phyloP scores from a whole-genome alignment of 2,797 vertebrate genomes.

The Poeciliopsis turneri region DNA sequence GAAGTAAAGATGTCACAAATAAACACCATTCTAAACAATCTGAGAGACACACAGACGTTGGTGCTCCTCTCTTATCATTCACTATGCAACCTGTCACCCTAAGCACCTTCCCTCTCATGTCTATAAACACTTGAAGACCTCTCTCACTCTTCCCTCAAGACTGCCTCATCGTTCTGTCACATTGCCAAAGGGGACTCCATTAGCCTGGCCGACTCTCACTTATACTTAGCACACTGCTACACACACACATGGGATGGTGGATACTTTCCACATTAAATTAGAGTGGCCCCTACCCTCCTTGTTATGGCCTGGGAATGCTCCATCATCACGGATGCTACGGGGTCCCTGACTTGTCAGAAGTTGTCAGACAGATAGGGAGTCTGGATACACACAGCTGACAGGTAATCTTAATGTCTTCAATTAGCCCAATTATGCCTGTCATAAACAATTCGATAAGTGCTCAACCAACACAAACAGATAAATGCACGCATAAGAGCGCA shows the following conservation, averaged over 20 bases:
- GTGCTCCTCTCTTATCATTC: conserved; percentile 79
- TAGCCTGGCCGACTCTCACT: conserved; percentile 80
- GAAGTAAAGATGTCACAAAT: conserved; percentile 20
- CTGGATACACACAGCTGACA: conserved; percentile 98
- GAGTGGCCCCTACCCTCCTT: conserved; percentile 94
- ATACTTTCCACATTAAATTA: conserved; percentile 97
- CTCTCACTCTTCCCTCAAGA: conserved; percentile 88
- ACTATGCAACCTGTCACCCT: conserved; percentile 85
- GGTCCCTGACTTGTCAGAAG: conserved; percentile 98
- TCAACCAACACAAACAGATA: conserved; percentile 98
- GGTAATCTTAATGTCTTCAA: conserved; percentile 99
- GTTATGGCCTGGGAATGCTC: conserved; percentile 92
- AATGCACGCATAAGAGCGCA: conserved; percentile 82
- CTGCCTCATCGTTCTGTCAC: conserved; percentile 93
- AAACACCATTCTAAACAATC: conserved; percentile 47
- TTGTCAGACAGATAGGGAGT: conserved; percentile 96
- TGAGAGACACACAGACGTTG: conserved; percentile 60
- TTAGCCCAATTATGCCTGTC: conserved; percentile 99
- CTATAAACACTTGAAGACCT: conserved; percentile 92
- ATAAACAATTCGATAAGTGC: conserved; percentile 99
- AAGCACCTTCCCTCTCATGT: conserved; percentile 86
- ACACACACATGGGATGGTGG: conserved; percentile 54
- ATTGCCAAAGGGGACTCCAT: conserved; percentile 94
- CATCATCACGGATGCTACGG: conserved; percentile 98
- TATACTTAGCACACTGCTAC: conserved; percentile 69